Evolutionary conservation across 2,888 invertebrate genomes (phyloP).

Genomic region (Chaetogeoica ovagalla): DNA sequence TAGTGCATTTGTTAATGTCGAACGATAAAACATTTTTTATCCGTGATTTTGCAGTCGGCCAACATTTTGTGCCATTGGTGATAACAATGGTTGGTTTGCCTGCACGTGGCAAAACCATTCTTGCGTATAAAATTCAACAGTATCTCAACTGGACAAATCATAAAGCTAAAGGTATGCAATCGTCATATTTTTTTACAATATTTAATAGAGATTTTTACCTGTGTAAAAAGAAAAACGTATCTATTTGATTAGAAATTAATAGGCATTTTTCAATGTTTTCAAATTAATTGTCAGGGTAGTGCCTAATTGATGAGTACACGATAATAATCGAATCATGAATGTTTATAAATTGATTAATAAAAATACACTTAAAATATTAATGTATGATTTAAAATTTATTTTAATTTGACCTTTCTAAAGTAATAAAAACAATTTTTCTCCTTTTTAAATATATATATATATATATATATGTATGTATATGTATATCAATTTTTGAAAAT

Average conservation of each 20-base stretch:
- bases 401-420: no score
- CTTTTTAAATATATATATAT: not conserved
- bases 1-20: not conserved
- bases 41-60: conserved; percentile 61
- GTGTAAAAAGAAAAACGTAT: no score
- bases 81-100: conserved; percentile 89
- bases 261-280: no score
- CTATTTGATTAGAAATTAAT: no score
- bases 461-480: no score
- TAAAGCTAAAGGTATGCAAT: conserved; percentile 72
- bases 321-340: no score
- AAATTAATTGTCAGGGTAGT: no score
- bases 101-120: conserved; percentile 88
- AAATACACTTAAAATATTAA: no score
- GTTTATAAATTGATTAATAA: no score
- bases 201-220: no score
- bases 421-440: not conserved
- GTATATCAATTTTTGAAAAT: not conserved
- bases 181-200: not conserved
- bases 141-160: conserved; percentile 92
- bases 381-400: no score
- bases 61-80: conserved; percentile 71
- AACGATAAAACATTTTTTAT: conserved; percentile 29
- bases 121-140: conserved; percentile 82
- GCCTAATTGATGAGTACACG: no score